Evolutionary conservation across 92 coral and sea anemone species (phyloP).

Genomic region (Scolanthus callimorphus): DNA sequence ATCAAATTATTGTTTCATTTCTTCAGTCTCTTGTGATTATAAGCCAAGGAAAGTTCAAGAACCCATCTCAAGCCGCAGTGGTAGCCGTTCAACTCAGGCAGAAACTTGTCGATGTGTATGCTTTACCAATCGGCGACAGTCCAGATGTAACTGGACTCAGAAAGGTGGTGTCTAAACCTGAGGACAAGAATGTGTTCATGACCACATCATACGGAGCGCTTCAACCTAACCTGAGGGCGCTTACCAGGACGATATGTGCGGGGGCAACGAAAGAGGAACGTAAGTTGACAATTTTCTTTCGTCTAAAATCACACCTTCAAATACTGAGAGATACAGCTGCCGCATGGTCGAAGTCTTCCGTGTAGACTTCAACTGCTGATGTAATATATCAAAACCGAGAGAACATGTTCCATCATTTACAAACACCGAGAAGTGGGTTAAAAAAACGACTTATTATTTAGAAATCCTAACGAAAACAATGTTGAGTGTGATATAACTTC

Average conservation of each 20-base stretch:
- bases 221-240: conserved; percentile 48
- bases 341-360: too few species aligned
- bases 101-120: conserved; percentile 54
- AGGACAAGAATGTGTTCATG: conserved; percentile 76
- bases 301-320: too few species aligned
- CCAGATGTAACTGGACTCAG: conserved; percentile 56
- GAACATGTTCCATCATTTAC: too few species aligned
- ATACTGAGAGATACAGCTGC: too few species aligned
- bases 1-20: too few species aligned
- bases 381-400: too few species aligned
- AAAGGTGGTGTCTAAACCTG: conserved; percentile 66
- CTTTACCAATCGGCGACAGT: conserved; percentile 54
- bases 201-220: conserved; percentile 73
- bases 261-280: conserved; percentile 47
- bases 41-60: conserved; percentile 52
- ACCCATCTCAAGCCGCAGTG: conserved; percentile 20
- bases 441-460: too few species aligned
- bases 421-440: too few species aligned
- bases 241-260: conserved; percentile 63
- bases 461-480: too few species aligned
- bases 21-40: conserved; percentile 64
- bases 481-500: too few species aligned
- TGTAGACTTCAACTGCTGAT: too few species aligned
- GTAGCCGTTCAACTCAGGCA: conserved; percentile 42
- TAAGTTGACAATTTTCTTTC: conserved; percentile 8